These are phyloP conservation scores for Cynaeus angustus DNA, from an alignment of 2,888 invertebrate species.

Conservation along the genomic window DNA sequence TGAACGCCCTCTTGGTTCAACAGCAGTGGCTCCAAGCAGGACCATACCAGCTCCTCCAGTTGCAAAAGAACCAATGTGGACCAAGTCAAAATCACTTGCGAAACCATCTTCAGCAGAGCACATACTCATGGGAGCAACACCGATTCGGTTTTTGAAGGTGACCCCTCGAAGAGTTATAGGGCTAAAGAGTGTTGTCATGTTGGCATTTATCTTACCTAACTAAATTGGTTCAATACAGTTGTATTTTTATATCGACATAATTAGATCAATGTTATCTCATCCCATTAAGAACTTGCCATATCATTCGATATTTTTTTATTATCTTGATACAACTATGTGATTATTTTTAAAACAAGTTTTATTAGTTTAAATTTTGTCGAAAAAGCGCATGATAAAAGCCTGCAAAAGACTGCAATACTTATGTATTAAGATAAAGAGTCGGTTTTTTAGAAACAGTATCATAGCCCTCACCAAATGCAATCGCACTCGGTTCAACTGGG, in stretches of 20 bases:
- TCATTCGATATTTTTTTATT: no score
- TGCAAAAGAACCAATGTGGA: not conserved
- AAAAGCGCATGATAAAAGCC: not conserved
- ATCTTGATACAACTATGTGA: no score
- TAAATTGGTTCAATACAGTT: not conserved
- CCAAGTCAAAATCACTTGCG: not conserved
- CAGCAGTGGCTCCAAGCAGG: not conserved
- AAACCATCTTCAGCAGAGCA: conserved; percentile 4
- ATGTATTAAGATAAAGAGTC: no score
- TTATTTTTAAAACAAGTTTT: not conserved
- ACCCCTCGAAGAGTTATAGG: not conserved
- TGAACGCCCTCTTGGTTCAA: not conserved
- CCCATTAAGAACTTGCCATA: no score
- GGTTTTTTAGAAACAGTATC: not conserved
- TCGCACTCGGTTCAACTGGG: not conserved
- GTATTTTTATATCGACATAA: not conserved
- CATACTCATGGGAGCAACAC: not conserved
- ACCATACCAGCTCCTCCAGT: not conserved
- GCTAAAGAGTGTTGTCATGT: not conserved
- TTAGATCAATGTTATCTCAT: no score
- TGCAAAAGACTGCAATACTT: no score
- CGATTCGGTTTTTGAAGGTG: not conserved
- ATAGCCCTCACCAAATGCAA: not conserved
- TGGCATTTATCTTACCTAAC: not conserved
- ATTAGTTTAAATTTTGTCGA: not conserved